Conservation (phyloP, 2,113 vertebrate species). For the Gymnarchus niloticus region DNA sequence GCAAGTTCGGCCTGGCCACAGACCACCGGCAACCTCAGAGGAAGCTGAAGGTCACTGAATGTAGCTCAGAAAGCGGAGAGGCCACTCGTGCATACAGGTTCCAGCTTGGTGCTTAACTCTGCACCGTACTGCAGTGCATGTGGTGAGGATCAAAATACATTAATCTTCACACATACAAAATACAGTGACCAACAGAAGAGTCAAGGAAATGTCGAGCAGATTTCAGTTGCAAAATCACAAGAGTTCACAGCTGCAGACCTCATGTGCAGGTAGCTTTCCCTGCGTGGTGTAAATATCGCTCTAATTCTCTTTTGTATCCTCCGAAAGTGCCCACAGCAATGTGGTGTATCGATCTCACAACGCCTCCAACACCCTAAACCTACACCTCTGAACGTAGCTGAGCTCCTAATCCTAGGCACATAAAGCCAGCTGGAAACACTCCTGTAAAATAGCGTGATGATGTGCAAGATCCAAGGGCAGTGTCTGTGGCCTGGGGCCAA, state of each 20-base stretch:
- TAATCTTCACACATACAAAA: not conserved
- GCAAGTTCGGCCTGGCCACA: not conserved
- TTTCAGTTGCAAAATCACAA: too few species aligned
- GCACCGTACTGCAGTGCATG: not conserved
- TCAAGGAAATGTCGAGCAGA: not conserved
- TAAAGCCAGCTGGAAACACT: not conserved
- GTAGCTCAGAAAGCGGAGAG: not conserved
- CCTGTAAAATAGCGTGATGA: not conserved
- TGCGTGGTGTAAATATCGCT: not conserved
- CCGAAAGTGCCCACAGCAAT: not conserved
- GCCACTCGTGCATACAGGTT: not conserved
- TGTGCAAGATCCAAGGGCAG: not conserved
- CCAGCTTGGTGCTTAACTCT: not conserved
- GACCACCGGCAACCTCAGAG: not conserved
- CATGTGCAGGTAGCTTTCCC: not conserved
- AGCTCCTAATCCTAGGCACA: not conserved
- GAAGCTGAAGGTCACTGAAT: slow-evolving; percentile 5
- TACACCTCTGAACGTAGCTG: not conserved
- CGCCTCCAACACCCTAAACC: too few species aligned
- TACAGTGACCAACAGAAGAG: not conserved
- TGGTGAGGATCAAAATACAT: too few species aligned
- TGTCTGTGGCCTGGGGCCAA: not conserved
- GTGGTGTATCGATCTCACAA: not conserved
- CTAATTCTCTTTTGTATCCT: not conserved
- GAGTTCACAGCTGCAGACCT: too few species aligned